These are phyloP conservation scores for Acanthaster planci DNA, from an alignment of 35 echinoderm and acorn worm genomes.

Conservation along the genomic window DNA sequence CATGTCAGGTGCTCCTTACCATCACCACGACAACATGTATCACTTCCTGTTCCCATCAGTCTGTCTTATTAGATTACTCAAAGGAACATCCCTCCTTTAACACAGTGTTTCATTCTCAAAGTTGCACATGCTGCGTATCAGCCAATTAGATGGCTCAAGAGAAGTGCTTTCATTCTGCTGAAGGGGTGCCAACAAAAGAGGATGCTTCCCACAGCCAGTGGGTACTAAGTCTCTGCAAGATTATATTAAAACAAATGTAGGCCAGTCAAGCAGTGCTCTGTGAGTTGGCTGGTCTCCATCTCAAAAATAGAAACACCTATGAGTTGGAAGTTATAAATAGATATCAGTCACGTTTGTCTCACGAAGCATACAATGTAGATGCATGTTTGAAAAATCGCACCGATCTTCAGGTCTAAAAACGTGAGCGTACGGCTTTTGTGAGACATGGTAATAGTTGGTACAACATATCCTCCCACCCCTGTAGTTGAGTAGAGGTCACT, in stretches of 20 bases:
- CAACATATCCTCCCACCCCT: too few relatives aligned
- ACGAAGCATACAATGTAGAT: conserved; percentile 5
- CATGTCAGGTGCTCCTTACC: neutral
- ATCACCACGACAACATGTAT: neutral
- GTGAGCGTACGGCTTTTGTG: too few relatives aligned
- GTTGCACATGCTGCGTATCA: neutral
- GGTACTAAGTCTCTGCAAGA: too few relatives aligned
- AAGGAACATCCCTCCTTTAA: neutral
- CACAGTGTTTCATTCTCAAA: conserved; percentile 5
- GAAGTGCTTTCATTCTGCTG: neutral
- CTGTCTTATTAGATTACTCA: conserved; percentile 23
- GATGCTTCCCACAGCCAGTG: neutral
- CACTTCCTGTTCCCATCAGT: neutral
- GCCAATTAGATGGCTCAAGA: neutral
- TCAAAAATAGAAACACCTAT: conserved; percentile 13
- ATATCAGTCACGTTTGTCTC: neutral
- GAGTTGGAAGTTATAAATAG: neutral
- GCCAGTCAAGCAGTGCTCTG: too few relatives aligned
- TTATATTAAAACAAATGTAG: too few relatives aligned
- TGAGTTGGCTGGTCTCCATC: too few relatives aligned
- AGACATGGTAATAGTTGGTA: too few relatives aligned
- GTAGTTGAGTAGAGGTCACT: too few relatives aligned
- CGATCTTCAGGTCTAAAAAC: too few relatives aligned
- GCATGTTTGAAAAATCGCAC: too few relatives aligned
- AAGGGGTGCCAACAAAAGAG: neutral